Evolutionary conservation across 2,888 invertebrate genomes (phyloP), one percentile per base, ranked within the genome.

Genomic region (Abrostola triplasia): DNA sequence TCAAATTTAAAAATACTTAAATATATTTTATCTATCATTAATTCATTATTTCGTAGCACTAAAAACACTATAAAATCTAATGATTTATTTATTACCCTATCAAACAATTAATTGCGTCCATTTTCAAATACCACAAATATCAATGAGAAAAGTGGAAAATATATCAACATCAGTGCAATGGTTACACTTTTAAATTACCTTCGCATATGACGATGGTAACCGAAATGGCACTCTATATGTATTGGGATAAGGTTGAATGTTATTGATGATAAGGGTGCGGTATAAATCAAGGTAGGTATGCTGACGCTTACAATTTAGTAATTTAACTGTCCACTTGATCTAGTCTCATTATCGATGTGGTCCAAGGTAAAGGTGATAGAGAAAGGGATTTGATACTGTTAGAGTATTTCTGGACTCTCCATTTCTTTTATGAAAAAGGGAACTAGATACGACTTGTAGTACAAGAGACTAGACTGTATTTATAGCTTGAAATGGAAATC

Each of bases 301-400:
- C 82, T 84, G 85, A 89, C 87, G 86, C 84, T 87, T 85, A 90
- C 89, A 88, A 89, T 90, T 90, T 90, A 87, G 89, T 86, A 90
- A 91, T 91, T 90, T 90, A 86, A 86, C 88, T 90, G 90, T 91
- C 90, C 86, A 88, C 88, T 86, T 88, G 88, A 89, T 90, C 89
- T 88, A 88, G 87, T 82, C 84, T 86, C 84, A 89, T 89, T 89
- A 88, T 81, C 73, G 73, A 61, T 59, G 74, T 76, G 69, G 63
- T 77, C 6, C 47, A 67, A 68, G 50, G 35, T 42, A 53, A 55
- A 54, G 24, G 65, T 64, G 44, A 37, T 7, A 48, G 59, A 49
- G 59, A 47, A 6, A 38, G 71, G 55, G 63, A 0, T 40, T 24
- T 24, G 24, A 24, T 24, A 24, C 4, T 24, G 24, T 4, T 24